Evolutionary conservation across 2,113 vertebrate species (phyloP).

Genomic region (Pachyramphus minor): DNA sequence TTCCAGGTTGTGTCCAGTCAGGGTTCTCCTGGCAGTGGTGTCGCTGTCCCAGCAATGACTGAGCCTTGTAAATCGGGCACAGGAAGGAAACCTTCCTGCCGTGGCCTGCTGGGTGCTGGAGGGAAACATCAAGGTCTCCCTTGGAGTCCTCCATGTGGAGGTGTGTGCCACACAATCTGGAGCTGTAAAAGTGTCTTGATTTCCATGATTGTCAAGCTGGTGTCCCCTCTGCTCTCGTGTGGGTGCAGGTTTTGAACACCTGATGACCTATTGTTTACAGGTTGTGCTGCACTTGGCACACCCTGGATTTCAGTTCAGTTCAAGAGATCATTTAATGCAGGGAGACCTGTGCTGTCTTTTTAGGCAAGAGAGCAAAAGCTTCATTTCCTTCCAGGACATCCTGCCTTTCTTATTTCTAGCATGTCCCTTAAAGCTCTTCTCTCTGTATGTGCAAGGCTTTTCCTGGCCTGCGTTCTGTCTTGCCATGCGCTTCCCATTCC

Average conservation of each 20-base stretch:
- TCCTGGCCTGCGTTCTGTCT: not conserved
- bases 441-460: not conserved
- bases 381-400: not conserved
- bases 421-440: not conserved
- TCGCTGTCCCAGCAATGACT: not conserved
- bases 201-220: not conserved
- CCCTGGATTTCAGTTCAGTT: not conserved
- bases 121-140: not conserved
- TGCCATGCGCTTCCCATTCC: not conserved
- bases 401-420: not conserved
- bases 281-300: fast-evolving
- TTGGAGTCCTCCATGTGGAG: too few relatives aligned
- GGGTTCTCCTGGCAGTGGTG: not conserved
- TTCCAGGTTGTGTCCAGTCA: not conserved
- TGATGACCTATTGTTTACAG: not conserved
- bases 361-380: not conserved
- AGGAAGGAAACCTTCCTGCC: not conserved
- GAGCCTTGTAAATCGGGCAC: not conserved
- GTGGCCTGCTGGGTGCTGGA: not conserved
- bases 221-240: fast-evolving
- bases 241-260: not conserved
- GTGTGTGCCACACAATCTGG: not conserved
- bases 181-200: fast-evolving
- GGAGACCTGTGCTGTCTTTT: not conserved
- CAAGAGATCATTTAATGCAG: not conserved